Evolutionary conservation across 2,797 vertebrate species (phyloP).

Genomic region (Toxotes lorentzi): DNA sequence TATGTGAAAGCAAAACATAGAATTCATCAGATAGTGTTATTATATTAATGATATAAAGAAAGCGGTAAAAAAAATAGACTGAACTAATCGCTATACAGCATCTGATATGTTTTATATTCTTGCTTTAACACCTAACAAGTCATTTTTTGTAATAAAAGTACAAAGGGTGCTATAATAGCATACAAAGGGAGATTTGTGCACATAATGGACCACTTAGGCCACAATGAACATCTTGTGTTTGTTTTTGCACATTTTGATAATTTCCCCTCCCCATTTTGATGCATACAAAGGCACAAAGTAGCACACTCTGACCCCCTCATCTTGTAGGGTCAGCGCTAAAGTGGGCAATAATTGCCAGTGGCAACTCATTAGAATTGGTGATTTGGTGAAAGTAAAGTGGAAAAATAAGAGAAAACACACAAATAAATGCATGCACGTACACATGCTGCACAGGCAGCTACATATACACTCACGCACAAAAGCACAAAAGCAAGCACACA

Average conservation of each 20-base stretch:
- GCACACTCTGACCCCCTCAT: constrained; percentile 77
- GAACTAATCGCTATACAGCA: constrained; percentile 7
- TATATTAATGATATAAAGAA: constrained; percentile 4
- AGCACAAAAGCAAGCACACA: constrained; percentile 12
- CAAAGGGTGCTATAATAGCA: constrained; percentile 59
- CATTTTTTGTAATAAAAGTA: constrained; percentile 46
- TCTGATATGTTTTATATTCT: constrained; percentile 47
- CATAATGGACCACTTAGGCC: constrained; percentile 74
- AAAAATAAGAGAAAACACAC: constrained; percentile 72
- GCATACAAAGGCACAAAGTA: constrained; percentile 77
- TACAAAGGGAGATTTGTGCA: constrained; percentile 63
- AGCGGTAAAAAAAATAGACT: background rate
- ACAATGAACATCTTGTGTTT: constrained; percentile 77
- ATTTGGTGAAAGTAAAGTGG: constrained; percentile 80
- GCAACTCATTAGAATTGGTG: constrained; percentile 86
- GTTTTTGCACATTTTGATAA: constrained; percentile 77
- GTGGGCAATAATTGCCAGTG: constrained; percentile 85
- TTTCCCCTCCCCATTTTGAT: constrained; percentile 68
- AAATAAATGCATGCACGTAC: constrained; percentile 47
- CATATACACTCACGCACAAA: constrained; percentile 23
- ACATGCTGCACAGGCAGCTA: constrained; percentile 25
- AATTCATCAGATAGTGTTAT: constrained; percentile 19
- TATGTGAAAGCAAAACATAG: background rate
- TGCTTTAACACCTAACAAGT: constrained; percentile 45
- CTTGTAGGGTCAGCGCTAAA: constrained; percentile 83